phyloP scores from a whole-genome alignment of 2,888 invertebrate species.

The Eulithis testata region DNA sequence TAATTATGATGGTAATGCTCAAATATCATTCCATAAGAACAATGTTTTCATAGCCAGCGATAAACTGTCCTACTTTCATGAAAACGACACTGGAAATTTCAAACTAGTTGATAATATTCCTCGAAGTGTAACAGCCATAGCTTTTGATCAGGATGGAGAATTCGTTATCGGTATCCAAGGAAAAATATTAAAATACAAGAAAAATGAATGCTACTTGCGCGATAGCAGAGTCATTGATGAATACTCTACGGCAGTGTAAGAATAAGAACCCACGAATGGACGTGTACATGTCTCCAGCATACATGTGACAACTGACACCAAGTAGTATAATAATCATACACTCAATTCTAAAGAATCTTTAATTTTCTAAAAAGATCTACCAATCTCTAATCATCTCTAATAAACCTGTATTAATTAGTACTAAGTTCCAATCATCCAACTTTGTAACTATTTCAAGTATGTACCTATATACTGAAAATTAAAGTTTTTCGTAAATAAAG shows the following conservation, averaged over 20 bases:
- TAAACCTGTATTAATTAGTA: too few species aligned
- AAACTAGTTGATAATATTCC: constrained; percentile 61
- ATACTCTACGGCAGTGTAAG: constrained; percentile 21
- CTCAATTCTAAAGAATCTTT: not conserved
- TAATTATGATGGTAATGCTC: constrained; percentile 63
- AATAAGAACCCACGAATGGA: not conserved
- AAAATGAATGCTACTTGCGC: constrained; percentile 57
- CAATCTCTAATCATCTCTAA: too few species aligned
- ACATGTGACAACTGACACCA: too few species aligned
- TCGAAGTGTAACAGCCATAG: constrained; percentile 65
- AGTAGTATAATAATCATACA: too few species aligned
- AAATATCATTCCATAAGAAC: constrained; percentile 66
- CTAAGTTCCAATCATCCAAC: too few species aligned
- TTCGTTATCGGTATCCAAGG: constrained; percentile 64
- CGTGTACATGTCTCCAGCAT: too few species aligned
- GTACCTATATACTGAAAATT: too few species aligned
- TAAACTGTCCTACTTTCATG: constrained; percentile 63
- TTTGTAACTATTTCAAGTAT: too few species aligned
- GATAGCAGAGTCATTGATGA: constrained; percentile 39
- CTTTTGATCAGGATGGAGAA: constrained; percentile 64
- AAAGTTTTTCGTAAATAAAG: too few species aligned
- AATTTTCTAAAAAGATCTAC: too few species aligned
- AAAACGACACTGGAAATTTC: constrained; percentile 62
- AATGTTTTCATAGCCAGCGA: constrained; percentile 67
- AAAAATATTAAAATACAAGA: constrained; percentile 65